These are phyloP conservation scores for Entomobrya proxima DNA, from an alignment of 2,888 invertebrate species.

Conservation along the genomic window DNA sequence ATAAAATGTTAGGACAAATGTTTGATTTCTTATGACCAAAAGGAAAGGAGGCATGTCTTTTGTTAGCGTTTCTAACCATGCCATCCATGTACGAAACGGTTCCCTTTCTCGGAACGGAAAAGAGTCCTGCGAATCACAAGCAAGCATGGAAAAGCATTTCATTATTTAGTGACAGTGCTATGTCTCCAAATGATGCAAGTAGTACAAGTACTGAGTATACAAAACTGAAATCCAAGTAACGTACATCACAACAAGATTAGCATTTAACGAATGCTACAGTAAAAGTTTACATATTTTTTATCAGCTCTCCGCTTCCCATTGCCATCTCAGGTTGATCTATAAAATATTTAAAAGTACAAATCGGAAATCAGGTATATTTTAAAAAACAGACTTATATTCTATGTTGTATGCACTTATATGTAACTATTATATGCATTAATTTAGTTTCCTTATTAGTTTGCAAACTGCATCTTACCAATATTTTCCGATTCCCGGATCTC, in stretches of 20 bases:
- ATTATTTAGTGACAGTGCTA: not conserved
- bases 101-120: constrained; percentile 94
- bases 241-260: constrained; percentile 94
- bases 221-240: too few relatives aligned
- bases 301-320: constrained; percentile 87
- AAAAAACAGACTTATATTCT: too few relatives aligned
- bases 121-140: constrained; percentile 83
- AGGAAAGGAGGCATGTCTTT: constrained; percentile 86
- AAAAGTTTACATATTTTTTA: constrained; percentile 91
- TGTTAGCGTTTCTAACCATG: constrained; percentile 95
- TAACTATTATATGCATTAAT: not conserved
- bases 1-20: constrained; percentile 76
- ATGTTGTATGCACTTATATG: too few relatives aligned
- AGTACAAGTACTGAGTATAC: too few relatives aligned
- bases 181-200: not conserved
- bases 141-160: not conserved
- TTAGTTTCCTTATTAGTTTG: not conserved
- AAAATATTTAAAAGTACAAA: constrained; percentile 44
- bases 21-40: constrained; percentile 77
- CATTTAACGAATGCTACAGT: constrained; percentile 86
- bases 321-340: constrained; percentile 77
- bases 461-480: constrained; percentile 53
- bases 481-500: constrained; percentile 71
- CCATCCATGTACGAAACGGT: constrained; percentile 95
- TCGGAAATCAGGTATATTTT: too few relatives aligned